These are phyloP conservation scores for Grus americana DNA, from an alignment of 2,113 vertebrate genomes.

Conservation along the genomic window DNA sequence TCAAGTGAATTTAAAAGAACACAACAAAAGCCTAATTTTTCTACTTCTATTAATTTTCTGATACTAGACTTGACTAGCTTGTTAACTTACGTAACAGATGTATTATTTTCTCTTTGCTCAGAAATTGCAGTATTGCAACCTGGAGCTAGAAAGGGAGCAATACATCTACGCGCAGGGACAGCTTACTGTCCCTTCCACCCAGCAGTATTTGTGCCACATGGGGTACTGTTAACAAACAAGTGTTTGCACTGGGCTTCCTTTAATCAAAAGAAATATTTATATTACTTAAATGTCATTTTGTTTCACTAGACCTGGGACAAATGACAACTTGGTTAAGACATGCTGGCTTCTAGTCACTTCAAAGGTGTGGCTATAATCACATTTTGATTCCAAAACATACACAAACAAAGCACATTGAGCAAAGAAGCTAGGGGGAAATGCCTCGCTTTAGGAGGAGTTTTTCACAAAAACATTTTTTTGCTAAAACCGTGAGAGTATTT, in stretches of 20 bases:
- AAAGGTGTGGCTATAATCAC: constrained; percentile 29
- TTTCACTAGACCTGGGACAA: constrained; percentile 46
- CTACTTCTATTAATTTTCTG: constrained; percentile 62
- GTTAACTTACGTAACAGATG: not conserved
- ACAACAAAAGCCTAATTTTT: constrained; percentile 60
- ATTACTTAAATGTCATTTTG: constrained; percentile 43
- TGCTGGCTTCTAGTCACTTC: constrained; percentile 22
- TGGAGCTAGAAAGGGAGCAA: not conserved
- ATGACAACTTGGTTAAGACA: not conserved
- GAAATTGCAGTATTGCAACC: not conserved
- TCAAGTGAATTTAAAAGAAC: constrained; percentile 47
- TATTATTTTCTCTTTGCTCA: constrained; percentile 13
- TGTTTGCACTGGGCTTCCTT: constrained; percentile 26
- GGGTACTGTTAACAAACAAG: constrained; percentile 10
- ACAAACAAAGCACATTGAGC: constrained; percentile 48
- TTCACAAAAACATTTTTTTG: constrained; percentile 57
- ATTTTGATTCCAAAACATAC: constrained; percentile 49
- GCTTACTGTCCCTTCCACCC: not conserved
- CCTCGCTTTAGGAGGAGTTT: constrained; percentile 59
- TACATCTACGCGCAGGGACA: not conserved
- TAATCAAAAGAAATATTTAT: not conserved
- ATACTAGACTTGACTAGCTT: not conserved
- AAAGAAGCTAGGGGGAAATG: not conserved
- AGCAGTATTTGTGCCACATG: not conserved
- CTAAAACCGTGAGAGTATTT: constrained; percentile 40